Base-by-base conservation (phyloP, 2,113 vertebrate genomes). In the Empidonax traillii region DNA sequence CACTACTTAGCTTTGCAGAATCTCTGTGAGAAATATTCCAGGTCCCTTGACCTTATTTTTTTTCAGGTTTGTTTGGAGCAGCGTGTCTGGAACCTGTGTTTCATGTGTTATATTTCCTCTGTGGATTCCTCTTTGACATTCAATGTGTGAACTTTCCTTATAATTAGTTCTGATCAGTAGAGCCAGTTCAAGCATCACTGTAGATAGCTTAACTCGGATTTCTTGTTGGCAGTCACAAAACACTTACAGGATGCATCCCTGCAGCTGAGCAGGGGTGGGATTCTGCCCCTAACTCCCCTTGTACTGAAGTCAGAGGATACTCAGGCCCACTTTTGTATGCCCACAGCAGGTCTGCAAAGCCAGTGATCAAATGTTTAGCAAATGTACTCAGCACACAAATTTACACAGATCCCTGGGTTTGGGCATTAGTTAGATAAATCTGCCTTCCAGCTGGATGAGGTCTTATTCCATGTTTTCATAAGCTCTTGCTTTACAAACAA, bases 131-230 rank as follows among this genome's bases (percentile, higher is more conserved):
- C 93, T 92, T 95, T 91, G 93, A 82, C 87, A 58, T 91, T 81
- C 85, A 82, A 89, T 0, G 87, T 97, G 93, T 89, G 84, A 96
- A 81, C 66, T 89, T 87, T 69, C 72, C 91, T 91, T 79, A 58
- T 91, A 94, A 82, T 87, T 93, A 93, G 87, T 95, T 96, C 87
- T 91, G 89, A 97, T 95, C 66, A 82, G 69, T 85, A 75, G 56
- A 82, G n/a, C 88, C 77, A 20, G 59, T 86, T 93, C 86, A 67
- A 44, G 79, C 53, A 46, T 72, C 43, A 19, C 58, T 84, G 79
- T 37, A 59, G 76, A 44, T 75, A 39, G 69, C 61, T 94, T 79
- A 75, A 67, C 81, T 93, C 1, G 0, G 15, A 43, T 91, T 91
- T 93, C 46, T 82, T 51, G 71, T 55, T 93, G 89, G 59, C 84